Base-by-base conservation (phyloP, 2,797 vertebrate species). In the Pelobates cultripes region DNA sequence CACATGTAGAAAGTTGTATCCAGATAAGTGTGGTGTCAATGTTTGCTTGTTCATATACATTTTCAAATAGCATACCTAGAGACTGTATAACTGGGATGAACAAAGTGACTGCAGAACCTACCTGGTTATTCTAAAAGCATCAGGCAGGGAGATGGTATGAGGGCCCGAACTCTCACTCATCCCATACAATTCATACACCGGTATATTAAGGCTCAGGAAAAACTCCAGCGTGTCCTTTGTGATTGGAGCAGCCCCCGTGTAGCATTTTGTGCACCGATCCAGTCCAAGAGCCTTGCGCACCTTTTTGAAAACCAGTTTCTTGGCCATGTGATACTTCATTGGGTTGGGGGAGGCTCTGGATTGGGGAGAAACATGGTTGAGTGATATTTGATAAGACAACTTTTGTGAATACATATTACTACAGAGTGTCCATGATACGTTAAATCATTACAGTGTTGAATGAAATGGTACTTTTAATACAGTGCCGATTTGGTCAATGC, bases 81-180 rank as follows among this genome's bases (percentile, higher is more conserved):
- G 28, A 28, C 28, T 28, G 28, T 28, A 28, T 28, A 28, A 28
- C 28, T 28, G 28, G 28, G 28, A 28, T 28, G 28, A 28, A 28
- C 28, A 28, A 28, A 28, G 44, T 10, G n/a, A n/a, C 8, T 53
- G 42, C 28, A 77, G 4, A 70, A 3, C 53, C 44, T 89, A 98
- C 97, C 98, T 99, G 86, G 91, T 90, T 0, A 97, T 78, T 74
- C 72, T 92, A 91, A 95, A 95, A 8, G 90, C 86, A 0, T 88
- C 85, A 0, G 85, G 77, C 1, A 61, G 42, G 1, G 95, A 96
- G 42, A 92, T 9, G 0, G 94, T 94, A 88, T 99, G 97, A 0
- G 97, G 97, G 0, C 98, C 98, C 0, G 94, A 91, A 91, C 94
- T 94, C 86, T 99, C 97, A 0, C 95, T 99, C 96, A 99, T 95